Conservation (phyloP, 1,140 invertebrate genomes). For the Aphidius ervi region DNA sequence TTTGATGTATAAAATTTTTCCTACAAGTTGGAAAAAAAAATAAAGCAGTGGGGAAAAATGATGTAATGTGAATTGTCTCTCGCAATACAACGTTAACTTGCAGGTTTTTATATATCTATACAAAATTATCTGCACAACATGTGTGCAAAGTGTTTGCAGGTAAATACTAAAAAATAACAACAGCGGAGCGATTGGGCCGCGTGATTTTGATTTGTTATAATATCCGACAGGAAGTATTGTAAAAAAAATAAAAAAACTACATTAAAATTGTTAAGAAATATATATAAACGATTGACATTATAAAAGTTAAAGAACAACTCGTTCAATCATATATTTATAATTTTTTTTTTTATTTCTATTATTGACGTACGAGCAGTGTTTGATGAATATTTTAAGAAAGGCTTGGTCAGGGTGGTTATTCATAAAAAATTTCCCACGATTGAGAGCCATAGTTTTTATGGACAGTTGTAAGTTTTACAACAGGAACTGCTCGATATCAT, state of each 20-base stretch:
- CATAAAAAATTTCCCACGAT: slow-evolving; percentile 18
- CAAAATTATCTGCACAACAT: too few species aligned
- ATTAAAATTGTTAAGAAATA: not conserved
- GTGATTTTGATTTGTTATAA: slow-evolving; percentile 14
- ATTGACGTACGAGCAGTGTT: not conserved
- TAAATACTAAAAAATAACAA: too few species aligned
- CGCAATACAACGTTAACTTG: too few species aligned
- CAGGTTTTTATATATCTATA: too few species aligned
- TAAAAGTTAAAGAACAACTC: not conserved
- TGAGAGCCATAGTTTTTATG: slow-evolving; percentile 12
- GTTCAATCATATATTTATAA: slow-evolving; percentile 18
- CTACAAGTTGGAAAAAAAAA: too few species aligned
- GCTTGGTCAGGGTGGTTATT: slow-evolving; percentile 1
- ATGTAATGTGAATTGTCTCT: too few species aligned
- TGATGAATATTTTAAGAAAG: not conserved
- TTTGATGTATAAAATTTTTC: too few species aligned
- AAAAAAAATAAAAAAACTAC: not conserved
- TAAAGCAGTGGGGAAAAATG: too few species aligned
- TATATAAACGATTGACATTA: too few species aligned
- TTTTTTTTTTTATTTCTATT: not conserved
- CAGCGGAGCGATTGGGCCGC: slow-evolving; percentile 11
- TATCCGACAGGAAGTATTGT: not conserved
- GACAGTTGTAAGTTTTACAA: too few species aligned
- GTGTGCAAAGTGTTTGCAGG: too few species aligned
- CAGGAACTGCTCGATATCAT: not conserved